Percentiles rank a stretch among this genome's conserved stretches.
These are phyloP conservation scores for Hydrolagus colliei DNA, from an alignment of 2,797 vertebrate species.

Conservation along the genomic window DNA sequence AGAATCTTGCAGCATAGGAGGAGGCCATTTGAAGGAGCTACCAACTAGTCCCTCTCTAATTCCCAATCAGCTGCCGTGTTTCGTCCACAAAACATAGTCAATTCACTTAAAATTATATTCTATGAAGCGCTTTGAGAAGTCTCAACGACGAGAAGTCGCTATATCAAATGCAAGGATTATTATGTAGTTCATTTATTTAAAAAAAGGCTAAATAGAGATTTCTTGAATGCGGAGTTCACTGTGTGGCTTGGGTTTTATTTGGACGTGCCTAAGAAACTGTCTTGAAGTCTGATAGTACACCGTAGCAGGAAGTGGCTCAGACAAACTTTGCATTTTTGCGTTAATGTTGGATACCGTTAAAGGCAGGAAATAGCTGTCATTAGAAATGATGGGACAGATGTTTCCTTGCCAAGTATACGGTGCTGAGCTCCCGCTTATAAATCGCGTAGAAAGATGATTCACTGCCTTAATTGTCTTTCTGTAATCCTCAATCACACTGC, in stretches of 20 bases:
- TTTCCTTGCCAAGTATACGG: slow-evolving; percentile 3
- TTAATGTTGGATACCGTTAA: not conserved
- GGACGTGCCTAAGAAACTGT: not conserved
- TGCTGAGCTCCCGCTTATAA: too few species aligned
- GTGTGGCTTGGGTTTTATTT: not conserved
- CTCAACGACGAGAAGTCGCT: too few species aligned
- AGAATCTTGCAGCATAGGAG: too few species aligned
- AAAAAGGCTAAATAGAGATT: not conserved
- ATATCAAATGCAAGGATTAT: too few species aligned
- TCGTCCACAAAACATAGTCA: too few species aligned
- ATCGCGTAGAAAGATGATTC: not conserved
- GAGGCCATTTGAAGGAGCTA: too few species aligned
- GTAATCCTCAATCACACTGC: not conserved
- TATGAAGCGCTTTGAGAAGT: too few species aligned
- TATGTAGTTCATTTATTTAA: too few species aligned
- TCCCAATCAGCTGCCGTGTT: too few species aligned
- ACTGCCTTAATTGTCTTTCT: not conserved
- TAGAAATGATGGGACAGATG: not conserved
- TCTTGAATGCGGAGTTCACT: not conserved
- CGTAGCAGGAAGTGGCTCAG: not conserved
- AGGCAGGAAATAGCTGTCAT: not conserved
- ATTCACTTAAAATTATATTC: too few species aligned
- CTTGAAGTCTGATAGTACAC: not conserved
- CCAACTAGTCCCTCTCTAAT: too few species aligned
- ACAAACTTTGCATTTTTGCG: not conserved